Evolutionary conservation across 1,140 invertebrate species (phyloP).

Genomic region (Polypedilum vanderplanki): DNA sequence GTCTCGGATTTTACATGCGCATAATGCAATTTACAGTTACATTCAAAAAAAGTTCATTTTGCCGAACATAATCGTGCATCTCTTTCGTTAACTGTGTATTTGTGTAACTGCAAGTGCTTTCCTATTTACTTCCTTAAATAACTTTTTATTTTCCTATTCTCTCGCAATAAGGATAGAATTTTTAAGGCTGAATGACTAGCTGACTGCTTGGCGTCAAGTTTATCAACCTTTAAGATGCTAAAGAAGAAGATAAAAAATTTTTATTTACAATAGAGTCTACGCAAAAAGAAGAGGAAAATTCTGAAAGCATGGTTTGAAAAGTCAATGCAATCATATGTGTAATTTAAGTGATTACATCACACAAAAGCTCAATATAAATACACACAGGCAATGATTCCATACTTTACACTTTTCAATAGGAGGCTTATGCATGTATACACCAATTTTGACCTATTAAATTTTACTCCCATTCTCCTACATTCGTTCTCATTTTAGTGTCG

Average conservation of each 20-base stretch:
- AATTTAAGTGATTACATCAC: not conserved
- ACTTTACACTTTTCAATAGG: not conserved
- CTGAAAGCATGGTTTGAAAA: not conserved
- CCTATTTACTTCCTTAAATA: not conserved
- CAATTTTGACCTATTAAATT: slow-evolving; percentile 26
- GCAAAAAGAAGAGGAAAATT: not conserved
- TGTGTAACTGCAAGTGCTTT: not conserved
- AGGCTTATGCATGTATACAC: not conserved
- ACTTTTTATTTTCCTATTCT: not conserved
- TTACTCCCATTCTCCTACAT: not conserved
- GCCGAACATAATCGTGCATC: not conserved
- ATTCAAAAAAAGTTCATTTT: not conserved
- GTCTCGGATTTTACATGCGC: not conserved
- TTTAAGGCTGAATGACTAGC: not conserved
- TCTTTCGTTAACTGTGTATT: not conserved
- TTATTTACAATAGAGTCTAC: not conserved
- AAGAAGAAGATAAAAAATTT: not conserved
- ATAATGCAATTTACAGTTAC: not conserved
- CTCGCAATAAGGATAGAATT: not conserved
- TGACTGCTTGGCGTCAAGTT: slow-evolving; percentile 1
- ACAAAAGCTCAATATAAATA: not conserved
- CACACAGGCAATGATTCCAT: not conserved
- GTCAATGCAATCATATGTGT: not conserved
- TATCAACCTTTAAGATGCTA: not conserved
- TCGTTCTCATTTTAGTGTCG: not conserved